Evolutionary conservation across 92 coral and sea anemone genomes (phyloP), one percentile per base, ranked within the genome.

Genomic region (Epizoanthus illoricatus): DNA sequence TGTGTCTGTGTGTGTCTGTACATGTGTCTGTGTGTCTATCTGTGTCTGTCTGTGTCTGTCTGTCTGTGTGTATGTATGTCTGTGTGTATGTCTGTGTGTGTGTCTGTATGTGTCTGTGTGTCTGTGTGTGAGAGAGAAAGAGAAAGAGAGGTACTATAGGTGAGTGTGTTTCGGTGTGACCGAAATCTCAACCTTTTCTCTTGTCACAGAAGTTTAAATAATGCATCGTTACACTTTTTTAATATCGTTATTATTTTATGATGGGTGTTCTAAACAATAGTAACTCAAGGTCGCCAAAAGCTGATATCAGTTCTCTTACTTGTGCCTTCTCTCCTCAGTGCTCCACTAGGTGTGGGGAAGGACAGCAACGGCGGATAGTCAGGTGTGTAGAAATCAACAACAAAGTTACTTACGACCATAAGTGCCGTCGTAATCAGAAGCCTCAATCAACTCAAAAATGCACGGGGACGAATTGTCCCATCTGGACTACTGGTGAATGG

Each of bases 401-500:
- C 20, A 78, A 63, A 4, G 71, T 78, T 18, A 70, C 82, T 36
- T 23, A 45, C 71, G 82, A 78, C 23, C 65, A 41, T 36, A 78
- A 78, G 82, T 78, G 82, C 39, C 63, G 82, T 45, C 82, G 71
- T 43, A 40, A 42, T 21, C 40, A 20, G 71, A 78, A 45, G 66
- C 82, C 82, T 10, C 71, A 59, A 2, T 62, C 82, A 63, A 21
- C 70, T 62, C 82, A 70, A 42, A 42, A 63, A 15, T 78, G 82
- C 45, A 78, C 20, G 18, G 82, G 82, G n/a, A 63, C 56, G 12
- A 78, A 78, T n/a, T 78, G 82, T 23, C 82, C 82, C 4, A 70
- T 78, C 71, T 78, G 82, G 82, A 78, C 17, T 36, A 78, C 82
- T 42, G 82, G 82, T 12, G 70, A 70, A 15, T 78, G 82, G 82